These are phyloP conservation scores for Corythornis madagascariensis DNA, from an alignment of 2,113 vertebrate genomes.

Conservation along the genomic window DNA sequence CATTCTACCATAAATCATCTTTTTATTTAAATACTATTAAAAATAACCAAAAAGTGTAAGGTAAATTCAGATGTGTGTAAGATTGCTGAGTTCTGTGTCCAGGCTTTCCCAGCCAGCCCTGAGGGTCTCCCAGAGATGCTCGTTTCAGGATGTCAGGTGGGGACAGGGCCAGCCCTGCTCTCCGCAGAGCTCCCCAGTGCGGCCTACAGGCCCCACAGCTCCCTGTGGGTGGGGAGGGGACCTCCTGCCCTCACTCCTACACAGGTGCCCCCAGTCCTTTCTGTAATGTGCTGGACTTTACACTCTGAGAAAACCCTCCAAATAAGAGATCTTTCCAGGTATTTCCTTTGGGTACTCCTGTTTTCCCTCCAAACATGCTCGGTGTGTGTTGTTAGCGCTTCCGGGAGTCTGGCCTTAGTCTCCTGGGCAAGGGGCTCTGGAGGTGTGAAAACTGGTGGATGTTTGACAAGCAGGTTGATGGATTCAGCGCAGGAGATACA, in stretches of 20 bases:
- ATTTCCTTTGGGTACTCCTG: not conserved
- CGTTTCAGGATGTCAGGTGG: not conserved
- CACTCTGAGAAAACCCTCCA: not conserved
- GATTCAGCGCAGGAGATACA: not conserved
- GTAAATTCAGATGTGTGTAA: not conserved
- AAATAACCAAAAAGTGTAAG: not conserved
- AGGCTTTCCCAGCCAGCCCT: not conserved
- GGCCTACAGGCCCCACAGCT: not conserved
- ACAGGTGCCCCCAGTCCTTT: not conserved
- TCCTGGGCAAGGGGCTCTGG: not conserved
- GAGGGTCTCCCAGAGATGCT: not conserved
- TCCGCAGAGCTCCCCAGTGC: not conserved
- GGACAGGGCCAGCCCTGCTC: not conserved
- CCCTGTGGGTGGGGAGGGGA: not conserved
- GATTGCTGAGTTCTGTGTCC: not conserved
- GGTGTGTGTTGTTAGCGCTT: not conserved
- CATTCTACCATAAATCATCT: not conserved
- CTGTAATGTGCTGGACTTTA: not conserved
- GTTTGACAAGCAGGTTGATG: not conserved
- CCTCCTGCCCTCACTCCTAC: not conserved
- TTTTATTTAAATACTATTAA: not conserved
- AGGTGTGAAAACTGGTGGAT: not conserved
- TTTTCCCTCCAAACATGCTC: not conserved
- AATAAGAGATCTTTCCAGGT: not conserved
- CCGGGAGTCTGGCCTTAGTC: not conserved